phyloP scores from a whole-genome alignment of 64 coral and sea anemone genomes.

The Pocillopora damicornis region DNA sequence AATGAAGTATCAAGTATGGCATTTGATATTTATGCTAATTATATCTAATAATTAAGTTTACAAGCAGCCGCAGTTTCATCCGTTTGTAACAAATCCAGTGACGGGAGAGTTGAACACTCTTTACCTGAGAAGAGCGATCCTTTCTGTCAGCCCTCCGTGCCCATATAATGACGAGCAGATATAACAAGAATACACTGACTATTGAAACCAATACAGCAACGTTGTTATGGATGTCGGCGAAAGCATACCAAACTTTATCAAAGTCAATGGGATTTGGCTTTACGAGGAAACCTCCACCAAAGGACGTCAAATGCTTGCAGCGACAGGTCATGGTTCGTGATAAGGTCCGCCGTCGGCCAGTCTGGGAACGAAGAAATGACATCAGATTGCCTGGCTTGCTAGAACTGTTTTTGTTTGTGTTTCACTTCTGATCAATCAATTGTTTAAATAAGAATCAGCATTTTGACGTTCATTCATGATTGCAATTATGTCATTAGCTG shows the following conservation, averaged over 20 bases:
- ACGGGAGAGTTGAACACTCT: no score
- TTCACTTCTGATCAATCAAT: no score
- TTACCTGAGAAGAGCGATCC: constrained; percentile 49
- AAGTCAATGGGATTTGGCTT: constrained; percentile 82
- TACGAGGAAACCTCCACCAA: constrained; percentile 69
- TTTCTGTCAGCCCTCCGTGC: constrained; percentile 43
- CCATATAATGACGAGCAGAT: constrained; percentile 66
- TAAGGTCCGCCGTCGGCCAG: constrained; percentile 42
- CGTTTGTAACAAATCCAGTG: no score
- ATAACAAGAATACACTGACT: constrained; percentile 50
- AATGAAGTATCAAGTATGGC: no score
- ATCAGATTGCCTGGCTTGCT: no score
- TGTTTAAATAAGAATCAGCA: no score
- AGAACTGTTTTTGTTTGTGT: no score
- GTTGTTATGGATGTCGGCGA: constrained; percentile 62
- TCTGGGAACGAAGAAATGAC: constrained; percentile 25
- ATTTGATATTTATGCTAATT: no score
- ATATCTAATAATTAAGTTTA: no score
- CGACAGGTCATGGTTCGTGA: constrained; percentile 47
- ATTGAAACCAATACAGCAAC: constrained; percentile 60
- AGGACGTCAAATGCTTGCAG: constrained; percentile 76
- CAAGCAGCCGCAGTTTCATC: no score
- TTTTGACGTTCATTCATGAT: no score
- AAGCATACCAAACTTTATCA: constrained; percentile 66
- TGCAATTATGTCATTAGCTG: no score